These are phyloP conservation scores for Crypturellus undulatus DNA, from an alignment of 2,113 vertebrate species.

Conservation along the genomic window DNA sequence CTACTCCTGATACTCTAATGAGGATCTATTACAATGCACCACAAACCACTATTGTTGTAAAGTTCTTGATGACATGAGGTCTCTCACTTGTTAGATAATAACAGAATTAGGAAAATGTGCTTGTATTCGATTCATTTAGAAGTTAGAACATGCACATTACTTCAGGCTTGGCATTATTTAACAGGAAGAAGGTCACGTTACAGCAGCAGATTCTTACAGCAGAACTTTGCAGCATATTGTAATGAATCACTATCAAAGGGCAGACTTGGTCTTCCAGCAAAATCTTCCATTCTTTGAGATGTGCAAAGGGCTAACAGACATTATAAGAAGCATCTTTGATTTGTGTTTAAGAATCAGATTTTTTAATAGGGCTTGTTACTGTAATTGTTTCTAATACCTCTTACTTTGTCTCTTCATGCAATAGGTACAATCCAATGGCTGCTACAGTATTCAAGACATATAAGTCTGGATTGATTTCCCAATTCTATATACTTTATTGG, in stretches of 20 bases:
- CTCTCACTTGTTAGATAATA: background rate
- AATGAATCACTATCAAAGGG: constrained; percentile 37
- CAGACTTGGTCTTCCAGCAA: background rate
- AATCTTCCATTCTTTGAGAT: background rate
- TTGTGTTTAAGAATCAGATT: background rate
- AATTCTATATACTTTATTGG: background rate
- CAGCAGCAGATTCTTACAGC: background rate
- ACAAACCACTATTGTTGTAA: background rate
- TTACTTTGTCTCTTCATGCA: background rate
- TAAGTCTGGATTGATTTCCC: background rate
- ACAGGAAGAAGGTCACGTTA: constrained; percentile 22
- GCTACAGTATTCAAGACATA: background rate
- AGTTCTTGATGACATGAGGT: background rate
- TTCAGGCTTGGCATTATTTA: constrained; percentile 23
- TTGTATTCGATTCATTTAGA: constrained; percentile 27
- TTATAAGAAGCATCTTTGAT: background rate
- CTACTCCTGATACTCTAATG: background rate
- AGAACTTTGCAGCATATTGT: constrained; percentile 6
- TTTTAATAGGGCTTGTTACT: background rate
- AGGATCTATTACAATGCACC: background rate
- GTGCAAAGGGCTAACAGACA: background rate
- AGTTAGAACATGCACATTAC: constrained; percentile 9
- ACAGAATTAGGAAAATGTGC: constrained; percentile 17
- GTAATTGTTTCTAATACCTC: background rate
- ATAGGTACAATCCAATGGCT: background rate